Evolutionary conservation across 2,797 vertebrate genomes (phyloP), one percentile per base, ranked within the genome.

Genomic region (Xenops minutus): DNA sequence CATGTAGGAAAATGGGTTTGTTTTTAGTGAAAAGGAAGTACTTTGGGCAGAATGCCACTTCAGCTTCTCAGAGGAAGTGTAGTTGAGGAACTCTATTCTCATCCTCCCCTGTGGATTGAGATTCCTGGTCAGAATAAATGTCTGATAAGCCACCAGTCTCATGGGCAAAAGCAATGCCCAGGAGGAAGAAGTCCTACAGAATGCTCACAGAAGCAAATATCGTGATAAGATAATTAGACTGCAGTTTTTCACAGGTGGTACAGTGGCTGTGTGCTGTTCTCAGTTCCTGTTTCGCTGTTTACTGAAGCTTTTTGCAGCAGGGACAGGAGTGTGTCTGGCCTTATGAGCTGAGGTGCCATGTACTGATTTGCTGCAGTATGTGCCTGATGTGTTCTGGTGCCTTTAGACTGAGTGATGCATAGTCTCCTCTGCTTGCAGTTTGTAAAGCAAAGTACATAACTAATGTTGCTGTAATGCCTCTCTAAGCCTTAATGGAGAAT

Each of bases 11-110:
- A 95, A 85, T 71, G 63, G 37, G 56, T 77, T 92, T 94, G 54
- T 15, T 89, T 95, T 89, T 55, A 88, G 23, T 78, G 55, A 44
- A 80, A 72, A 88, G 72, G 89, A 89, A 94, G 26, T 81, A 75
- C 39, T 85, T 62, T n/a, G 66, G 79, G 82, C 73, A 92, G 81
- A 89, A 68, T 55, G 89, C 92, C 88, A 87, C 44, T 84, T 71
- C 19, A 46, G 30, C 32, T 81, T 83, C 49, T 86, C 51, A 59
- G 55, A 77, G 67, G 72, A 94, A 94, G 26, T 41, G 79, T 51
- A 85, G 62, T 80, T 94, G 82, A 92, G 51, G 85, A 91, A 44
- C 43, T 73, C 10, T 59, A 41, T 66, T 92, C 78, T 92, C 26
- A 48, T 77, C 36, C 6, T 75, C 24, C 58, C 16, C 17, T 62